A percentile compares a stretch with the other conserved stretches of the same genome.
Conservation (phyloP, 2,888 invertebrate species). For the Dendrolimus houi region DNA sequence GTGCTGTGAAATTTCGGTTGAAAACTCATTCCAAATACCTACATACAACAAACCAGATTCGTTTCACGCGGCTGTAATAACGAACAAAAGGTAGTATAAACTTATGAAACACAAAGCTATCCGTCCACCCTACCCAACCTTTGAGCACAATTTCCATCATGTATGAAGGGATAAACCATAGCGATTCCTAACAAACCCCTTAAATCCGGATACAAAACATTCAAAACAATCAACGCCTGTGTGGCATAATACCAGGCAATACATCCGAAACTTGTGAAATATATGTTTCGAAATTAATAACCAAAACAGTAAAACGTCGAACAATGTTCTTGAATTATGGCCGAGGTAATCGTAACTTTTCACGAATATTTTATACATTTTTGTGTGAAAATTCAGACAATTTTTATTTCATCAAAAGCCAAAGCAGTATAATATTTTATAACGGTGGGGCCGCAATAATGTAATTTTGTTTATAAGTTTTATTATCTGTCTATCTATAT, state of each 20-base stretch:
- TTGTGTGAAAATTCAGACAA: background rate
- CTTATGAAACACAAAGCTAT: background rate
- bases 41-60: background rate
- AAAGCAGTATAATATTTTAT: too few relatives aligned
- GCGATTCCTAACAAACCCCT: background rate
- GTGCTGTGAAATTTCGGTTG: too few relatives aligned
- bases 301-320: background rate
- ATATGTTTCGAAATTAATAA: background rate
- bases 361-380: background rate
- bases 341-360: background rate
- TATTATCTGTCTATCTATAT: too few relatives aligned
- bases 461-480: too few relatives aligned
- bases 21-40: too few relatives aligned
- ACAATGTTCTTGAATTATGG: background rate
- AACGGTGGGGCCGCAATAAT: too few relatives aligned
- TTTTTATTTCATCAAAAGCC: background rate
- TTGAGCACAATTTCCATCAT: background rate
- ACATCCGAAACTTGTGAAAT: background rate
- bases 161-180: background rate
- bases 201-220: background rate
- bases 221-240: background rate
- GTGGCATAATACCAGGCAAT: background rate
- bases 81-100: background rate
- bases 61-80: background rate
- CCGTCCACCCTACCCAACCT: background rate